A percentile compares a stretch with the other conserved stretches of the same genome.
These are phyloP conservation scores for Oncorhynchus masou DNA, from an alignment of 2,113 vertebrate species.

Conservation along the genomic window DNA sequence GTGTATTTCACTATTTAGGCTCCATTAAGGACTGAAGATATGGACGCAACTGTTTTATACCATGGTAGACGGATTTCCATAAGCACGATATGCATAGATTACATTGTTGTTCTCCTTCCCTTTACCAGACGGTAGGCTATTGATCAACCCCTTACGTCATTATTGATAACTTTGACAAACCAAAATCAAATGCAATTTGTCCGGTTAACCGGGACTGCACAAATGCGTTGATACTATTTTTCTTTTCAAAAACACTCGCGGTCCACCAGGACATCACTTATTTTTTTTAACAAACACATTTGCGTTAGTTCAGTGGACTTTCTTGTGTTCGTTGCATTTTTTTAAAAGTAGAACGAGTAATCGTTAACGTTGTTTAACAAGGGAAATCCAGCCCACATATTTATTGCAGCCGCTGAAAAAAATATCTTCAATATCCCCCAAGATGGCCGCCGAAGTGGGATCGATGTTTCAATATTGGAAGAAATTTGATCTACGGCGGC, in stretches of 20 bases:
- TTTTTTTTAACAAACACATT: constrained; percentile 38
- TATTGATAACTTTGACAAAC: constrained; percentile 87
- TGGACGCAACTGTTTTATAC: not conserved
- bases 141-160: constrained; percentile 83
- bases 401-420: constrained; percentile 85
- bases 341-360: constrained; percentile 61
- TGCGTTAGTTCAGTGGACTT: constrained; percentile 52
- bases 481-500: constrained; percentile 94
- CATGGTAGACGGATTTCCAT: not conserved
- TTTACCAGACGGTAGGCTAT: constrained; percentile 73
- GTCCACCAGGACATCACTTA: constrained; percentile 25
- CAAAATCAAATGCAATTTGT: constrained; percentile 81
- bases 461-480: constrained; percentile 96
- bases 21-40: too few relatives aligned
- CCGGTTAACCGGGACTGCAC: constrained; percentile 63
- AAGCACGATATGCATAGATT: not conserved
- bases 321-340: constrained; percentile 50
- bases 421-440: constrained; percentile 89
- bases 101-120: constrained; percentile 59
- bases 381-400: constrained; percentile 88
- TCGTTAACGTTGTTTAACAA: constrained; percentile 74
- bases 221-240: constrained; percentile 44
- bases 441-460: constrained; percentile 99
- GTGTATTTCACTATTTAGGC: too few relatives aligned
- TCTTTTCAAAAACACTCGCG: constrained; percentile 41